Percentiles rank a stretch among this genome's conserved stretches.
These are phyloP conservation scores for Leucophenga montana DNA, from an alignment of 2,888 invertebrate species.

Conservation along the genomic window DNA sequence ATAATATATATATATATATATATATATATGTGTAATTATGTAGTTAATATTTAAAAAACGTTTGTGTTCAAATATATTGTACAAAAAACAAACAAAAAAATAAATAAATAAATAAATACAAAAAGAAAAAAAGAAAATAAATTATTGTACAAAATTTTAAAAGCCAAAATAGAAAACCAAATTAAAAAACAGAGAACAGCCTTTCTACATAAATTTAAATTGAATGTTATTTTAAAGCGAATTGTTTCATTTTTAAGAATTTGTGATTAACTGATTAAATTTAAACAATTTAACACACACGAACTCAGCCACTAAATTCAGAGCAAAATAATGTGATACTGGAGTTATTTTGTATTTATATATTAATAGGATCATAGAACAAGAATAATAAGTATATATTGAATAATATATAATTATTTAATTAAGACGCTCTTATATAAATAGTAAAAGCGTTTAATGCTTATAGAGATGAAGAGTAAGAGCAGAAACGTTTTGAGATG, in stretches of 20 bases:
- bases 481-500: too few relatives aligned
- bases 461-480: too few relatives aligned
- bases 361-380: too few relatives aligned
- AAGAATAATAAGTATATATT: too few relatives aligned
- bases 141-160: background rate
- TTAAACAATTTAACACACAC: slow-evolving; percentile 65
- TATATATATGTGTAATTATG: background rate
- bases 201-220: slow-evolving; percentile 11
- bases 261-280: slow-evolving; percentile 47
- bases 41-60: background rate
- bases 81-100: background rate
- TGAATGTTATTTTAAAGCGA: slow-evolving; percentile 48
- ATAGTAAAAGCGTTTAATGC: too few relatives aligned
- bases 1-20: too few relatives aligned
- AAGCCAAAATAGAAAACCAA: background rate
- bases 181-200: slow-evolving; percentile 41
- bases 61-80: too few relatives aligned
- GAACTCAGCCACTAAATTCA: slow-evolving; percentile 45
- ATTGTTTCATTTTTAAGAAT: slow-evolving; percentile 50
- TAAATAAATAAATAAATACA: background rate
- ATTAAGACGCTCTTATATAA: too few relatives aligned
- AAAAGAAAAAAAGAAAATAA: background rate
- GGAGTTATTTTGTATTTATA: too few relatives aligned
- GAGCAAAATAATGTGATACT: slow-evolving; percentile 24
- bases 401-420: too few relatives aligned